Evolutionary conservation across 2,113 vertebrate genomes (phyloP).

Genomic region (Casuarius casuarius): DNA sequence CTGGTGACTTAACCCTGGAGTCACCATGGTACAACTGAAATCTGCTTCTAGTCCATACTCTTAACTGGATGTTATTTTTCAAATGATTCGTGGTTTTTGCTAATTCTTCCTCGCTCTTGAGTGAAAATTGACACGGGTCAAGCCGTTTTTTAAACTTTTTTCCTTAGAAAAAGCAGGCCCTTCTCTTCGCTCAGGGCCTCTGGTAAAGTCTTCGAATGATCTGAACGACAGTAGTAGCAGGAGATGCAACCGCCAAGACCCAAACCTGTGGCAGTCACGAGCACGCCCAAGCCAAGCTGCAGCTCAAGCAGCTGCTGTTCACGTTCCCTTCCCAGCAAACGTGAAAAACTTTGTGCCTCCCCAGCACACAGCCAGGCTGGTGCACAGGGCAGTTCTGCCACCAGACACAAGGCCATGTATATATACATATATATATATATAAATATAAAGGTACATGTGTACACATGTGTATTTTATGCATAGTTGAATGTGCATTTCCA

Average conservation of each 20-base stretch:
- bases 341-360: background rate
- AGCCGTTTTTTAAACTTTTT: background rate
- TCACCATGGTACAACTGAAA: background rate
- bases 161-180: background rate
- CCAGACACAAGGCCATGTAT: background rate
- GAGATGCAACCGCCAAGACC: background rate
- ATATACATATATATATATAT: background rate
- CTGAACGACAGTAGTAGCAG: background rate
- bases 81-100: background rate
- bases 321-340: background rate
- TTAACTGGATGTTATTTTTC: background rate
- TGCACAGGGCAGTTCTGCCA: background rate
- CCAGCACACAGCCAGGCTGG: background rate
- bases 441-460: too few relatives aligned
- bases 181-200: background rate
- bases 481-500: background rate
- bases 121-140: background rate
- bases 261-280: background rate
- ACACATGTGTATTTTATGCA: background rate
- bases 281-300: fast-evolving
- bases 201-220: background rate
- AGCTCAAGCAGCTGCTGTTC: background rate
- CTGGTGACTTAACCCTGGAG: background rate
- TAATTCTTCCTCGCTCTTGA: background rate
- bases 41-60: background rate